Evolutionary conservation across 2,888 invertebrate genomes (phyloP), one percentile per base, ranked within the genome.

Genomic region (Tipula helvola): DNA sequence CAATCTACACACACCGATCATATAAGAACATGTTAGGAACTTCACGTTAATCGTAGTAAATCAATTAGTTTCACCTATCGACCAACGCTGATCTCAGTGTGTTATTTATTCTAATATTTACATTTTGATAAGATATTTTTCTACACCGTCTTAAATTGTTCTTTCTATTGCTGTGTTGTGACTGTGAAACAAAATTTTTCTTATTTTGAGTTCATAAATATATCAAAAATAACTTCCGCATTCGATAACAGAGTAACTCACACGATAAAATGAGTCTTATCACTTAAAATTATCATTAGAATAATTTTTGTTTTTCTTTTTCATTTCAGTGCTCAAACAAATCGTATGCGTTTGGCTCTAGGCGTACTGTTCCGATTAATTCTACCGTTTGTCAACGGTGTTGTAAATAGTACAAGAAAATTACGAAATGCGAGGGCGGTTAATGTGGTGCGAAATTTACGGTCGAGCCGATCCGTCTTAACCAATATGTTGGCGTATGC

Each of bases 401-500:
- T 91, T 47, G 90, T 90, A 4, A 90, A 90, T 84, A 89, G 91
- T 87, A 89, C 91, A 41, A 89, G 90, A 87, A 91, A 91, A 2
- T 90, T 91, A n/a, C 89, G 91, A 3, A 28, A 16, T 28, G 90
- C 90, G 39, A 90, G 90, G 2, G 89, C 90, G 18, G 87, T 91
- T 84, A 89, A 89, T 36, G 89, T 90, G 5, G 88, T 91, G 16
- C 89, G 89, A 86, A 90, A 90, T 87, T 88, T 91, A 87, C 90
- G 89, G 44, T 89, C 90, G 83, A 91, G 91, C 84, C 90, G 91
- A 0, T 90, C 91, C 87, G 89, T 90, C 2, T 88, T 91, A 44
- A 90, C 91, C 86, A 91, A 91, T 88, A 88, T 91, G 88, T 88
- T 91, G 52, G 91, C 91, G 8, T 91, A 90, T 89, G 91, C 91